Evolutionary conservation across 1,140 invertebrate genomes (phyloP), one percentile per base, ranked within the genome.

Genomic region (Caenorhabditis brenneri): DNA sequence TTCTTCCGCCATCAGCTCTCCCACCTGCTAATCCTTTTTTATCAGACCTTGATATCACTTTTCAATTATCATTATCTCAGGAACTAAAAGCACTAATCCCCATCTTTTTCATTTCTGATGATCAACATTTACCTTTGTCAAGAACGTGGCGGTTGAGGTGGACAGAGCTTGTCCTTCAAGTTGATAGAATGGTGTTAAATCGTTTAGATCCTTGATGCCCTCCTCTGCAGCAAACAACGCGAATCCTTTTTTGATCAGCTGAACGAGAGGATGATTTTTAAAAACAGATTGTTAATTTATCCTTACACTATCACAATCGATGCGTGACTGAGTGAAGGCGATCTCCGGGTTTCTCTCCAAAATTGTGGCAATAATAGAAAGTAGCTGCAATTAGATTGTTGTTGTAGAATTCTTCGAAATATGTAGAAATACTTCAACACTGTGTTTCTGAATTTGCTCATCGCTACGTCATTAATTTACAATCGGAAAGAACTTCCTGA

Each of bases 291-390:
- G 39, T 5, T 15, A 5, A 16, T 16, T 86, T 5, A 48, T 27
- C 12, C 84, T 51, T 51, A 88, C 84, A 53, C 48, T 29, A 79
- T 90, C 90, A 82, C 90, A 91, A 79, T 90, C 84, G 31, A 90
- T 79, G 10, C 82, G 58, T 12, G 31, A 49, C 19, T 94, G 94
- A 86, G 93, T 93, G 87, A 99, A 97, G 83, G 93, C 94, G 1
- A 99, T 92, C 92, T 99, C 97, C 31, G 96, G 96, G 93, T 99
- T 99, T 89, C 97, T 93, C 60, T 95, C 93, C 84, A 99, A 92
- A 90, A 99, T 97, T 31, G 96, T 96, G 24, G 96, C 94, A 84
- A 98, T 96, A 90, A 96, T 96, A 53, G 84, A 89, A 19, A 90
- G 81, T 16, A 90, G 58, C 85, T 84, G 80, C 22, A 87, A 80